Evolutionary conservation across 2,797 vertebrate species (phyloP).

Genomic region (Pagetopsis macropterus): DNA sequence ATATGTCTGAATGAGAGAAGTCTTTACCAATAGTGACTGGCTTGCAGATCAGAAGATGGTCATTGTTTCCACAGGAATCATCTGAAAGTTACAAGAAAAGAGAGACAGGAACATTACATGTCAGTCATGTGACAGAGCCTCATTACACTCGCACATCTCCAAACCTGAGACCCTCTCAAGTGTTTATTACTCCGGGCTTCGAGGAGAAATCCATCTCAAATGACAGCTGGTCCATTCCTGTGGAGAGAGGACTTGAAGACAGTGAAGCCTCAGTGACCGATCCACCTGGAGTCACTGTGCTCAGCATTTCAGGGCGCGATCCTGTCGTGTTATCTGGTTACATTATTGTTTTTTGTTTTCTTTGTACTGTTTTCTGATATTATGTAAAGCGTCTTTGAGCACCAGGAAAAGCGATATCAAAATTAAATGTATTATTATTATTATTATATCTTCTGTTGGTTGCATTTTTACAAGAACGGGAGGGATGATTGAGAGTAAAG

Average conservation of each 20-base stretch:
- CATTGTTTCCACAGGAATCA: constrained; percentile 45
- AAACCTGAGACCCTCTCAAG: constrained; percentile 70
- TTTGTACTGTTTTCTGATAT: too few species aligned
- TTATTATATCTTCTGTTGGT: not conserved
- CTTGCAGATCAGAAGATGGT: constrained; percentile 33
- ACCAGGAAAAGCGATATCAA: too few species aligned
- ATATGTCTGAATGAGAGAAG: not conserved
- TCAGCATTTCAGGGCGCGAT: constrained; percentile 46
- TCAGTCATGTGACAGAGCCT: constrained; percentile 74
- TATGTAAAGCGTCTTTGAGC: too few species aligned
- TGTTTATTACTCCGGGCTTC: constrained; percentile 78
- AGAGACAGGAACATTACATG: constrained; percentile 60
- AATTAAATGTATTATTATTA: too few species aligned
- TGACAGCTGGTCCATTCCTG: constrained; percentile 77
- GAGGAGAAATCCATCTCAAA: constrained; percentile 78
- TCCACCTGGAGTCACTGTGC: constrained; percentile 61
- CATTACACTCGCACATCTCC: constrained; percentile 73
- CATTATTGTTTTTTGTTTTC: not conserved
- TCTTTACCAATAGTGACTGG: constrained; percentile 12
- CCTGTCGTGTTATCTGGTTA: constrained; percentile 46
- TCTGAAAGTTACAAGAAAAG: constrained; percentile 49
- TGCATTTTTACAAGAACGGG: constrained; percentile 22
- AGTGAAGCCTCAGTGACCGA: constrained; percentile 37
- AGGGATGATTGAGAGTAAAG: not conserved
- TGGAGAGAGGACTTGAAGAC: constrained; percentile 57